Conservation (phyloP, 1,140 invertebrate genomes). For the Matsumurasca onukii region DNA sequence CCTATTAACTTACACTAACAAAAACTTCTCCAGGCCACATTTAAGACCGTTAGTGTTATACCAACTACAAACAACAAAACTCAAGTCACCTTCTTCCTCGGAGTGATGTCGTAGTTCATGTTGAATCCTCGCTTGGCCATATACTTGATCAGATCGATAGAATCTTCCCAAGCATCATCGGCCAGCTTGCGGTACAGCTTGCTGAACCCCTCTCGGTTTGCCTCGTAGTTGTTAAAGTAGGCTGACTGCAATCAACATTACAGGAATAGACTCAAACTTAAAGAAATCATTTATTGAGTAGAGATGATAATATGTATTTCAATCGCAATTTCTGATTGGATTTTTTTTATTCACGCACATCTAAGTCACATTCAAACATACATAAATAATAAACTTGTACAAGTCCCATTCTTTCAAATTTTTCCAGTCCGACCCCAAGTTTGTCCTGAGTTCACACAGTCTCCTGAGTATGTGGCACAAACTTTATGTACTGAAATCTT, state of each 20-base stretch:
- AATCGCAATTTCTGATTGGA: no score
- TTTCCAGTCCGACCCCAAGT: no score
- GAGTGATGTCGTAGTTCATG: slow-evolving; percentile 49
- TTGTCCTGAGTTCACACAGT: no score
- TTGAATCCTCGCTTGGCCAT: slow-evolving; percentile 67
- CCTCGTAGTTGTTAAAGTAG: slow-evolving; percentile 74
- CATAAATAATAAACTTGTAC: neutral
- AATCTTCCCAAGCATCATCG: slow-evolving; percentile 70
- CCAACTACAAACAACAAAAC: neutral
- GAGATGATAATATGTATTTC: no score
- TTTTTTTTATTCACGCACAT: no score
- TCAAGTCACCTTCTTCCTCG: neutral
- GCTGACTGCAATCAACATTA: slow-evolving; percentile 52
- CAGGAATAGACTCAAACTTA: neutral
- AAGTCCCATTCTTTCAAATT: no score
- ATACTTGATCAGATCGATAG: slow-evolving; percentile 73
- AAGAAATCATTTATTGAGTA: neutral
- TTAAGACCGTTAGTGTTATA: neutral
- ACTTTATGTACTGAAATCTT: no score
- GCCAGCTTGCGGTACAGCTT: slow-evolving; percentile 71
- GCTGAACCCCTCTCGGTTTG: slow-evolving; percentile 72
- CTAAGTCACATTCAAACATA: neutral
- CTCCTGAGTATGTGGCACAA: no score
- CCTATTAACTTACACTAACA: no score
- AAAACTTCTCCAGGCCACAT: no score